Base-by-base conservation (phyloP, 2,888 invertebrate genomes). In the Oscheius onirici region DNA sequence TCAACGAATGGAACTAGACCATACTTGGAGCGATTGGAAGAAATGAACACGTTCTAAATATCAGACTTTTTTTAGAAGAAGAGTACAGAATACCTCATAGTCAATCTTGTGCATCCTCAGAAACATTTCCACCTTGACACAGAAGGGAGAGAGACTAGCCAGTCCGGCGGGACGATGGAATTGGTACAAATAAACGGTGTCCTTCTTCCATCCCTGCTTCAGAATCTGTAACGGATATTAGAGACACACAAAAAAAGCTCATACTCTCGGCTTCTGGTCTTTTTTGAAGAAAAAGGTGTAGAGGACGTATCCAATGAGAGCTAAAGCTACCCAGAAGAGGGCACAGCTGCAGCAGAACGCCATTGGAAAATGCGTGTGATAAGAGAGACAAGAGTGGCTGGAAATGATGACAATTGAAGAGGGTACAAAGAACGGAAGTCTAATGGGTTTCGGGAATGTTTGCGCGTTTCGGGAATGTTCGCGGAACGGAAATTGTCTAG, bases 1-100 rank as follows among this genome's bases (percentile, higher is more conserved):
- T 61, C 61, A 24, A 61, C n/a, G 26, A 61, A 61, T 1, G 61
- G 61, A 41, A 61, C 26, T 17, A 44, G 26, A 20, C 61, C 61
- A 24, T 61, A 46, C 26, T 61, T 61, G 17, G 61, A 61, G 13
- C 61, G 28, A 6, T 11, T 24, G 26, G 61, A 46, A 20, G 24
- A 11, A 26, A 46, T 26, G 20, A 46, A 61, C 2, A 43, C 22
- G 24, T 61, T 61, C 61, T 61, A 34, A 28, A 57, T 13, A 24
- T 57, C 11, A 3, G 8, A 8, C 34, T 34, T 3, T 34, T 34
- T 6, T 8, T n/a, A n/a, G 40, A n/a, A 26, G 15, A 40, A 28
- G 17, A 22, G 13, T 6, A 28, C n/a, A 8, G 6, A 8, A 20
- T 73, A 41, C 43, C 58, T 58, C 58, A 40, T 58, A 41, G 2